phyloP scores from a whole-genome alignment of 2,113 vertebrate species.

The Apus apus region DNA sequence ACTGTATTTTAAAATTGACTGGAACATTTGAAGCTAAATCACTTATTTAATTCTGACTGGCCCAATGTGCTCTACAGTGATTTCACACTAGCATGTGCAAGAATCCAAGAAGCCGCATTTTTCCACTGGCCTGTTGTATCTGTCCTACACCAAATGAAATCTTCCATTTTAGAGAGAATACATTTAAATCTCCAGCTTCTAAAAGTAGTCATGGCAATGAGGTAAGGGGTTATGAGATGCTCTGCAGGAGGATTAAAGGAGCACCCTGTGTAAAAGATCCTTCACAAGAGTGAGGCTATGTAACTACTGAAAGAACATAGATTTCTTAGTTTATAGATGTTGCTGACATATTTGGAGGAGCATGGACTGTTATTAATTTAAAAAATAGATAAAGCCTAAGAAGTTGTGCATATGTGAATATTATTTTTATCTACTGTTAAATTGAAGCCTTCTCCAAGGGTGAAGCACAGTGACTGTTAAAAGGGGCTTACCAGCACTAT shows the following conservation, averaged over 20 bases:
- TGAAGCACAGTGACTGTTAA: not conserved
- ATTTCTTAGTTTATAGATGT: not conserved
- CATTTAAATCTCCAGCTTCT: not conserved
- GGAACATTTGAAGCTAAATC: not conserved
- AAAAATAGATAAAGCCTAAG: not conserved
- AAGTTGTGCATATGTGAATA: not conserved
- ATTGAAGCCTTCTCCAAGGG: not conserved
- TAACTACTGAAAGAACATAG: rapidly evolving
- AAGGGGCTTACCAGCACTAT: not conserved
- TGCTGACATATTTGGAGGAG: not conserved
- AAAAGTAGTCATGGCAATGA: not conserved
- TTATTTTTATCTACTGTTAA: not conserved
- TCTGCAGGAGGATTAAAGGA: not conserved
- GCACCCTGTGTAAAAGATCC: not conserved
- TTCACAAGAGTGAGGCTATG: not conserved
- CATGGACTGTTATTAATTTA: not conserved
- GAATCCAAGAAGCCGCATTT: not conserved
- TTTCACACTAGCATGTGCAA: not conserved
- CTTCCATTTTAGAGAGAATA: not conserved
- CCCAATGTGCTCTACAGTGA: not conserved
- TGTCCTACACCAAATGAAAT: not conserved
- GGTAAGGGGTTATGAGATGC: not conserved
- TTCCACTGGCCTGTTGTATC: not conserved
- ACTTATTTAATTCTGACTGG: not conserved
- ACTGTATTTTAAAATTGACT: not conserved